phyloP scores from a whole-genome alignment of 2,113 vertebrate genomes.

The Trematocara variabile region DNA sequence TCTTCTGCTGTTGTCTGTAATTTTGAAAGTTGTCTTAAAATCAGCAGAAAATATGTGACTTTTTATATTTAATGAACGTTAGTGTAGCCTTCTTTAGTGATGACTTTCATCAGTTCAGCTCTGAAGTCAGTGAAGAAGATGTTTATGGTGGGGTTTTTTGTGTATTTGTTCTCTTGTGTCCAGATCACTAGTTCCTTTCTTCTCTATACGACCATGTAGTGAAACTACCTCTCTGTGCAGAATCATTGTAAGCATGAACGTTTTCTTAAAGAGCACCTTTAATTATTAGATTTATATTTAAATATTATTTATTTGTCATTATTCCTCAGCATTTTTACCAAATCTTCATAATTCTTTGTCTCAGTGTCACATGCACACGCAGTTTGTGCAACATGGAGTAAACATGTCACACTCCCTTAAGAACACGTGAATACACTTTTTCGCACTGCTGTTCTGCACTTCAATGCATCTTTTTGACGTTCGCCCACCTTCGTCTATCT shows the following conservation, averaged over 20 bases:
- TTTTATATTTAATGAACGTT: not conserved
- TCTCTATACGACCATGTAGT: not conserved
- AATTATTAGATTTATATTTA: not conserved
- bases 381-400: conserved; percentile 17
- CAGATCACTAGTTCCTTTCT: not conserved
- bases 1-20: not conserved
- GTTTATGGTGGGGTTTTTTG: not conserved
- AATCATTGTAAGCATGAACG: not conserved
- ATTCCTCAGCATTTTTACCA: not conserved
- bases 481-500: not conserved
- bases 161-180: not conserved
- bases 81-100: not conserved
- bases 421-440: conserved; percentile 33
- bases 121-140: not conserved
- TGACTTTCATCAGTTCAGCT: not conserved
- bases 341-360: not conserved
- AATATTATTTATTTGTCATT: not conserved
- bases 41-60: not conserved
- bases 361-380: not conserved
- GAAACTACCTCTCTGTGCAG: not conserved
- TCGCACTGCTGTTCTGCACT: not conserved
- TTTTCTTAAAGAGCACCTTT: not conserved
- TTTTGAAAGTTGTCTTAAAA: not conserved
- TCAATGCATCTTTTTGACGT: not conserved
- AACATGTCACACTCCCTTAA: conserved; percentile 26